Evolutionary conservation across 2,888 invertebrate species (phyloP), one percentile per base, ranked within the genome.

Genomic region (Eustalomyia histrio): DNA sequence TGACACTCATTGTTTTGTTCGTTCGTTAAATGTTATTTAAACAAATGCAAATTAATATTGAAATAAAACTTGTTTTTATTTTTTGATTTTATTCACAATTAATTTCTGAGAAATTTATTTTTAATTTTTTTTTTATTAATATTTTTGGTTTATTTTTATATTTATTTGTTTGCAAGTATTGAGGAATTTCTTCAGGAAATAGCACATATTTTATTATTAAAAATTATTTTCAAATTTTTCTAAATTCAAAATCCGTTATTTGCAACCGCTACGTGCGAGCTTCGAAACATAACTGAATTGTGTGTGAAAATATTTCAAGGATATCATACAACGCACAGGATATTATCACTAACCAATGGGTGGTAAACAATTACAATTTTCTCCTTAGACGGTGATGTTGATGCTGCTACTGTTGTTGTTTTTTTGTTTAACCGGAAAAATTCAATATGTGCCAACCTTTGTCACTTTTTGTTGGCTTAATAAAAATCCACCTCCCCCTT

Each of bases 1-100:
- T 90, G 78, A 91, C 91, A 86, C 91, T 91, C 90, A 90, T 91
- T 64, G 67, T 82, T 91, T 64, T n/a, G n/a, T n/a, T n/a, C n/a
- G n/a, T n/a, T n/a, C n/a, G 69, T 82, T 63, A 50, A 68, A 50
- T 47, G 53, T 60, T 58, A 68, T 69, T 76, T 43, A 16, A 47
- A 29, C 18, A 18, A 50, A 64, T 53, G 16, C n/a, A 63, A 67
- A 65, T 35, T 55, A 43, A 21, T 47, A 52, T 67, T 39, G 2
- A 78, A 43, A 73, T 52, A 17, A 73, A 82, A 68, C 64, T 61
- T 69, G 52, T 76, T 82, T 61, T 72, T 53, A 55, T 79, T 24
- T 68, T 43, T 52, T 17, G 33, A 29, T 74, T 58, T 53, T 24
- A 18, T 2, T 55, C 39, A 52, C 29, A 47, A 47, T 12, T n/a